Conservation (phyloP, 2,797 vertebrate genomes). For the Zalophus californianus region DNA sequence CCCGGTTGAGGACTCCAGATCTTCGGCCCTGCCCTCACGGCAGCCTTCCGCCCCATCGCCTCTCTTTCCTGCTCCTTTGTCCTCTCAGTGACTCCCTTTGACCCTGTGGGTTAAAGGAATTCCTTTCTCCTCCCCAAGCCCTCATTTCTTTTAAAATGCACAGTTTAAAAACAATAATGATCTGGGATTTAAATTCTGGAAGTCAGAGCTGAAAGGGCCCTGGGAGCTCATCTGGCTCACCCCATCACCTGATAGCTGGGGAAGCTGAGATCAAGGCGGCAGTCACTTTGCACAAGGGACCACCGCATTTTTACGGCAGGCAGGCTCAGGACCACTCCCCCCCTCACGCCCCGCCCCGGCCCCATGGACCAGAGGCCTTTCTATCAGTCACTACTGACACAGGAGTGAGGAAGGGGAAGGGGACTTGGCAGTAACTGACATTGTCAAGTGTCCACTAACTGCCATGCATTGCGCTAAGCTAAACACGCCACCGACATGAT, state of each 20-base stretch:
- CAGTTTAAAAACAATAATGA: constrained; percentile 78
- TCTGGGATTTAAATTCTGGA: constrained; percentile 66
- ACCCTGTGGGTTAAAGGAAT: constrained; percentile 79
- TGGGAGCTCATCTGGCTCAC: neutral
- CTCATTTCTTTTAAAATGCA: constrained; percentile 69
- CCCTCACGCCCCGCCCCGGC: fast-evolving
- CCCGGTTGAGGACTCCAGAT: constrained; percentile 73
- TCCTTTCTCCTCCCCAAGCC: constrained; percentile 73
- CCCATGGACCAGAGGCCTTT: neutral
- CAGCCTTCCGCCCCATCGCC: constrained; percentile 77
- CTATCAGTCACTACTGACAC: neutral
- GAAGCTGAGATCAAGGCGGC: neutral
- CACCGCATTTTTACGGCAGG: neutral
- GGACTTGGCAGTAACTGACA: fast-evolving
- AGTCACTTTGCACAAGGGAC: neutral
- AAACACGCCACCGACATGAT: neutral
- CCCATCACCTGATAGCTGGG: neutral
- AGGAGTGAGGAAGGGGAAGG: neutral
- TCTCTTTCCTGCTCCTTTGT: constrained; percentile 80
- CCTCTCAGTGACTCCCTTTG: constrained; percentile 75
- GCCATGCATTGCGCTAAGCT: neutral
- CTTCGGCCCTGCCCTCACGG: constrained; percentile 59
- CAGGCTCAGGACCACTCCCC: neutral
- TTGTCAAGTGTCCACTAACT: neutral
- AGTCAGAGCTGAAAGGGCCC: constrained; percentile 60